These are phyloP conservation scores for Oryzias celebensis DNA, from an alignment of 2,113 vertebrate species.

Conservation along the genomic window DNA sequence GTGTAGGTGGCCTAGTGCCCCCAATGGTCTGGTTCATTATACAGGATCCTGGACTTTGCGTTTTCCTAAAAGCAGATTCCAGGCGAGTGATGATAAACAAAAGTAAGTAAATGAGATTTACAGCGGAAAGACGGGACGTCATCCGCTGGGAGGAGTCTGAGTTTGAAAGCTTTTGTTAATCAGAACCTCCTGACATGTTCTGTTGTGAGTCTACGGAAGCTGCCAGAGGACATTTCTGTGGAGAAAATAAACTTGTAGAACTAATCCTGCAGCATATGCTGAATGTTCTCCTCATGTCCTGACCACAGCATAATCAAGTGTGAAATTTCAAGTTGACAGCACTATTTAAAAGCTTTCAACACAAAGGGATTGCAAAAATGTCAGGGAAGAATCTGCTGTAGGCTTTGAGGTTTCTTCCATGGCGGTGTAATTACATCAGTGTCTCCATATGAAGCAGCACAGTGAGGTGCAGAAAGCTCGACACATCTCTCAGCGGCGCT, in stretches of 20 bases:
- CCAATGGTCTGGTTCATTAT: constrained; percentile 56
- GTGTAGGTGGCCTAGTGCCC: constrained; percentile 41
- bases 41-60: constrained; percentile 29
- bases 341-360: constrained; percentile 39
- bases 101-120: constrained; percentile 9
- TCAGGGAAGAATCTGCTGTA: not conserved
- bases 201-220: not conserved
- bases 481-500: constrained; percentile 58
- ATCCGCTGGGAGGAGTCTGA: constrained; percentile 5
- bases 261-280: not conserved
- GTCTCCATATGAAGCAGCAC: constrained; percentile 38
- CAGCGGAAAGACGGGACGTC: not conserved
- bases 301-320: constrained; percentile 21
- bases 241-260: constrained; percentile 5
- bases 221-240: not conserved
- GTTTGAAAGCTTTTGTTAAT: constrained; percentile 27
- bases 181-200: constrained; percentile 20
- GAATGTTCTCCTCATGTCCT: constrained; percentile 1
- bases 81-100: constrained; percentile 27
- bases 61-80: constrained; percentile 34
- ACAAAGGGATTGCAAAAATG: constrained; percentile 20
- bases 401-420: constrained; percentile 24
- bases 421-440: constrained; percentile 54
- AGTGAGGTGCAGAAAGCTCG: constrained; percentile 34
- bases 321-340: constrained; percentile 35